Base-by-base conservation (phyloP, 2,113 vertebrate genomes). In the Periophthalmus modestus region DNA sequence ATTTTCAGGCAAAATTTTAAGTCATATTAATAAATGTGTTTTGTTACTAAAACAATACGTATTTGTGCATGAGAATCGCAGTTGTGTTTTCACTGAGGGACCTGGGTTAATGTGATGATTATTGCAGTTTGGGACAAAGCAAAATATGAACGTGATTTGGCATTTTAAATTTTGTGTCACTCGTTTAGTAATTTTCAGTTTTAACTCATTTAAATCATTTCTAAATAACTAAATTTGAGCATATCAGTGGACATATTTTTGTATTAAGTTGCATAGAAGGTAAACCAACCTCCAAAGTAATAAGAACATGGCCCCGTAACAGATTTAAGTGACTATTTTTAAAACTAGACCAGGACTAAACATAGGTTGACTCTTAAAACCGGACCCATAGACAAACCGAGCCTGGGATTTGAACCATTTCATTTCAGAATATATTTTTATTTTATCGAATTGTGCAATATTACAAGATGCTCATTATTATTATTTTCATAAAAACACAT, bases 61-160 rank as follows among this genome's bases (percentile, higher is more conserved):
- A 75, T 66, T 80, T 34, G 69, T 7, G 2, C n/a, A 47, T 72
- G 63, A 62, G 71, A 82, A 74, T 86, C 10, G 4, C 36, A 39
- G 71, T 82, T 34, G 47, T 39, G 21, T 50, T 39, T 19, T 68
- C 19, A 58, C 24, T 58, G 12, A 61, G 78, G 62, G 13, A 70
- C 63, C 59, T 73, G 36, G n/a, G n/a, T n/a, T n/a, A n/a, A n/a
- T 75, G 57, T 73, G 2, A 0, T 15, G 43, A 28, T 72, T 16
- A 21, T 70, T 3, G 52, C 77, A 77, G 70, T 62, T 21, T 34
- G 9, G n/a, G 36, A 4, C 23, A 24, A 23, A n/a, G 21, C 3
- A 12, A 57, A 52, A 54, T 2, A 14, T 13, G 1, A 5, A 24
- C 15, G 11, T 0, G 7, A 9, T 55, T 54, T 54, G n/a, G 19